phyloP scores from a whole-genome alignment of 2,113 vertebrate species.

The Azemiops feae region DNA sequence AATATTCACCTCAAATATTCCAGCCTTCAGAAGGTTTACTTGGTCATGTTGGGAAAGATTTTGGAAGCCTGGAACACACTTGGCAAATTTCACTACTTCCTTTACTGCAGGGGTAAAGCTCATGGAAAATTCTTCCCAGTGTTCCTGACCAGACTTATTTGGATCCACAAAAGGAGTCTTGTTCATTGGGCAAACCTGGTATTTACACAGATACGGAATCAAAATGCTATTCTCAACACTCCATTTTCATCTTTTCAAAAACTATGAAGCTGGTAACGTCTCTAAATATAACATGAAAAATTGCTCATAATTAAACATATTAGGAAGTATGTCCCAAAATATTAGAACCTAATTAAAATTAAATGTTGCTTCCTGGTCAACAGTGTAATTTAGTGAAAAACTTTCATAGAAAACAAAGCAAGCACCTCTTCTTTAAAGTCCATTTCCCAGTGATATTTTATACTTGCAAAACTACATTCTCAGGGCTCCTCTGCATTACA shows the following conservation, averaged over 20 bases:
- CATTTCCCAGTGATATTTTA: neutral
- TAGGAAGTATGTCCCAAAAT: neutral
- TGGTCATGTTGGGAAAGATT: slow-evolving; percentile 94
- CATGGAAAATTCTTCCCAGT: slow-evolving; percentile 98
- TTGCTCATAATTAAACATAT: neutral
- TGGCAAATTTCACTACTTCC: slow-evolving; percentile 96
- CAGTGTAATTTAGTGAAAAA: neutral
- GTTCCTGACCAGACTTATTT: slow-evolving; percentile 88
- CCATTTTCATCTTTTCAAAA: slow-evolving; percentile 11
- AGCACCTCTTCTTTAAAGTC: neutral
- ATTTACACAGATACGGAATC: slow-evolving; percentile 34
- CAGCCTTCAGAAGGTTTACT: slow-evolving; percentile 93
- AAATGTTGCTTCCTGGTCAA: neutral
- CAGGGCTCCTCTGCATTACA: neutral
- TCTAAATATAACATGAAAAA: neutral
- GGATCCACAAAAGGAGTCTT: slow-evolving; percentile 88
- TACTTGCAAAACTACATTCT: neutral
- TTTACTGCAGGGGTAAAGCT: slow-evolving; percentile 96
- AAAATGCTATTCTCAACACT: neutral
- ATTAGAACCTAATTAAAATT: neutral
- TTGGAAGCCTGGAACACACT: slow-evolving; percentile 91
- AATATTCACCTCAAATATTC: slow-evolving; percentile 91
- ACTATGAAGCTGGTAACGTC: neutral
- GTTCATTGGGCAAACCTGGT: slow-evolving; percentile 93
- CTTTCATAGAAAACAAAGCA: neutral